phyloP scores from a whole-genome alignment of 2,797 vertebrate genomes.

The Bovichtus diacanthus region DNA sequence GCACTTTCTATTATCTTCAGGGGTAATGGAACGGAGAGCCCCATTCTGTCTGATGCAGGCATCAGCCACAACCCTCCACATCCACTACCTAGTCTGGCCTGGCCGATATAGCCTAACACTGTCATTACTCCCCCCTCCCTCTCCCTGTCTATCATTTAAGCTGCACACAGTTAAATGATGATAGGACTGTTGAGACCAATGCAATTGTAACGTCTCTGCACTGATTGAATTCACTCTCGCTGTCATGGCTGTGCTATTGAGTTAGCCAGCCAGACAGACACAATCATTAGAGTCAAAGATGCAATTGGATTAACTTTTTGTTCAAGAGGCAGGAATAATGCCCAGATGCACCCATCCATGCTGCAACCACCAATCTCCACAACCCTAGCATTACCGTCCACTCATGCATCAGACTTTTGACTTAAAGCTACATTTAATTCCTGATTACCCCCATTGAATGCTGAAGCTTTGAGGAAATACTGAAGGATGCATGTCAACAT shows the following conservation, averaged over 20 bases:
- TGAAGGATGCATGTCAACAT: constrained; percentile 26
- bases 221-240: constrained; percentile 64
- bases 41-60: constrained; percentile 67
- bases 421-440: constrained; percentile 42
- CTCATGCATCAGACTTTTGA: constrained; percentile 40
- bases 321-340: constrained; percentile 61
- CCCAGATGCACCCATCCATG: constrained; percentile 28
- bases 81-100: constrained; percentile 52
- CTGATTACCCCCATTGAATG: constrained; percentile 22
- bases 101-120: constrained; percentile 46
- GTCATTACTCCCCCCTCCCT: constrained; percentile 60
- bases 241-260: constrained; percentile 35
- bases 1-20: constrained; percentile 75
- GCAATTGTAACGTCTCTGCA: constrained; percentile 43
- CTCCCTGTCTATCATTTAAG: constrained; percentile 64
- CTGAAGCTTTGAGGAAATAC: neutral
- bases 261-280: constrained; percentile 53
- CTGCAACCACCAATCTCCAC: constrained; percentile 19
- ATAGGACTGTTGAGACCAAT: constrained; percentile 53
- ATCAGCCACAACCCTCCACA: constrained; percentile 53
- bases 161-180: constrained; percentile 54
- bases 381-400: constrained; percentile 26
- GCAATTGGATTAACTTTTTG: constrained; percentile 67
- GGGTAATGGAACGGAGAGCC: constrained; percentile 75
- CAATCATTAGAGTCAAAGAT: constrained; percentile 59